Base-by-base conservation (phyloP, 2,888 invertebrate genomes). In the Sphecodes monilicornis region DNA sequence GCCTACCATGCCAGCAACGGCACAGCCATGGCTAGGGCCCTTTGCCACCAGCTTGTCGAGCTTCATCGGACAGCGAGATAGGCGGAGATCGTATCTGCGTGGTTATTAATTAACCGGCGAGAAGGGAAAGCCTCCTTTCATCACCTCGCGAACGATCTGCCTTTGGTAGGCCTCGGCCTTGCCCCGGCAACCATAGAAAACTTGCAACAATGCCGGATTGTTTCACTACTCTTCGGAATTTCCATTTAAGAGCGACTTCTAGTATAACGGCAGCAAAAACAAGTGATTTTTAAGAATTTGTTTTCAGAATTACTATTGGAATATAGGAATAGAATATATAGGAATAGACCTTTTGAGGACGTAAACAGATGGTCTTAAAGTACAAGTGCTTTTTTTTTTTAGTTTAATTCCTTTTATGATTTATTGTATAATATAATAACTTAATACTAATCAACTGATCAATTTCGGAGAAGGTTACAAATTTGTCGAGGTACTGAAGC, bases 71-170 rank as follows among this genome's bases (percentile, higher is more conserved):
- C 89, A 91, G 92, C 86, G 90, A 93, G 93, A 94, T 93, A 94
- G 94, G 94, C 94, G 94, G 94, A 94, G 94, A 94, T 94, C 91
- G 91, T 94, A 94, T 94, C 94, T 94, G 90, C 91, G 91, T 92
- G 93, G 94, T 94, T 94, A 94, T 94, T 94, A 94, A 94, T 94
- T 94, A 94, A 94, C 93, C 92, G 93, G 91, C 92, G 91, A 91
- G 92, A 92, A 92, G 93, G 93, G 93, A 93, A 94, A 93, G 93
- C 94, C 94, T 91, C 91, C 93, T 94, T 94, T 94, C 94, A 94
- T 93, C 94, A 93, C 94, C 93, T 94, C 91, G 90, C 93, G 91
- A 93, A 93, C 92, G 91, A 93, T 93, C 92, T 84, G 78, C 87
- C 87, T 84, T 88, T 64, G 81, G 86, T 71, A 68, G 77, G 80